Base-by-base conservation (phyloP, 2,797 vertebrate species). In the Hafferia zeledoni region DNA sequence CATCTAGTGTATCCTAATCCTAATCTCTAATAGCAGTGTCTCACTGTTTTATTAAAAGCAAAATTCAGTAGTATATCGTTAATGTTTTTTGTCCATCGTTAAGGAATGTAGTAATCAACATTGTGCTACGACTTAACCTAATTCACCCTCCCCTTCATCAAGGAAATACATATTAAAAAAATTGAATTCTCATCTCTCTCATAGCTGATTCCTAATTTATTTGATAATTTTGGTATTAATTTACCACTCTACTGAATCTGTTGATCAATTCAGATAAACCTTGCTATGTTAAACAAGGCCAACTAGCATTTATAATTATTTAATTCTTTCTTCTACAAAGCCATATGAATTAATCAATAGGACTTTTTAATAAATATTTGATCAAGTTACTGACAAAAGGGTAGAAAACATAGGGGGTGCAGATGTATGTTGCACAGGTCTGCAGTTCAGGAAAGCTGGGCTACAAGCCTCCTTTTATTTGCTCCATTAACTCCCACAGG, bases 361-460 rank as follows among this genome's bases (percentile, higher is more conserved):
- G 5, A 31, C 52, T 17, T 47, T 68, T 85, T 74, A 24, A 92
- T 87, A 89, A 94, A 90, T 93, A 90, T 84, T 83, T 90, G 7
- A 95, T 92, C 17, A 74, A 74, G 22, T 64, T 82, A 41, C 49
- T 90, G 83, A 68, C 33, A 75, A 83, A 93, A 74, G 13, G 14
- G 31, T 60, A 86, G 75, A 71, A 94, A 86, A 63, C 5, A 1
- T 13, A 69, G 30, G 2, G 8, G 11, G 11, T 64, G 18, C 49
- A 57, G 43, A 31, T 41, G 8, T 17, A 39, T 2, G 7, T 11
- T 83, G 20, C 6, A 1, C 27, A 75, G 14, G 13, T 70, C 56
- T 86, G 30, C 50, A 88, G 44, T 35, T 88, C 69, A 72, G 39
- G 31, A 89, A 75, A 43, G 17, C 33, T 81, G 53, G 12, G 39